A percentile compares a stretch with the other conserved stretches of the same genome.
Conservation (phyloP, 2,113 vertebrate species). For the Carassius auratus region DNA sequence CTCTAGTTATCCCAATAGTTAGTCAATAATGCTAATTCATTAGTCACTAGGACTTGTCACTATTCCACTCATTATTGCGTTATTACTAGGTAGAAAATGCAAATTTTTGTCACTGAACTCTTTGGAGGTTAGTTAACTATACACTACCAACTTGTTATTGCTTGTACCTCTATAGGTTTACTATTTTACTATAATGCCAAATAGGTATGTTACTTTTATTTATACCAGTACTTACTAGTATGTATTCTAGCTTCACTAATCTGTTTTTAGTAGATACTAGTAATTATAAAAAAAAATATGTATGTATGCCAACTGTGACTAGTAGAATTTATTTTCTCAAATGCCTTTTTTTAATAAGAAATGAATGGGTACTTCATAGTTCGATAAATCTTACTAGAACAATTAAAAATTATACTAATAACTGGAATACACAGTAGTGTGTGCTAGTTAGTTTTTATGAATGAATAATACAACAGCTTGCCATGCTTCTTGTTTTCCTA, state of each 20-base stretch:
- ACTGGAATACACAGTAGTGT: not conserved
- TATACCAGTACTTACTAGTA: not conserved
- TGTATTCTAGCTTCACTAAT: not conserved
- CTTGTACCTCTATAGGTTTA: not conserved
- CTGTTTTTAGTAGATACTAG: not conserved
- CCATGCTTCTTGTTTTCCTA: constrained; percentile 1
- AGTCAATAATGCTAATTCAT: not conserved
- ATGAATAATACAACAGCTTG: not conserved
- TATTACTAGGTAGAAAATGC: not conserved
- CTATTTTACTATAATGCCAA: not conserved
- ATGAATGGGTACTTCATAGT: not conserved
- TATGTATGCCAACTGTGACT: not conserved
- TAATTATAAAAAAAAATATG: not conserved
- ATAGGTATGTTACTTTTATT: not conserved
- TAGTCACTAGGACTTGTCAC: not conserved
- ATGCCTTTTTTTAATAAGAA: not conserved
- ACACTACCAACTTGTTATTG: not conserved
- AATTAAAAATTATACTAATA: not conserved
- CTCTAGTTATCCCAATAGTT: not conserved
- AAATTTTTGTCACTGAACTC: not conserved
- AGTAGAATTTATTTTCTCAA: not conserved
- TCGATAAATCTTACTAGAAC: not conserved
- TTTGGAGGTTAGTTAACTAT: not conserved
- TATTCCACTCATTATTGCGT: not conserved
- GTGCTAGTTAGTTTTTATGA: not conserved